Percentiles rank a stretch among this genome's conserved stretches.
phyloP scores from a whole-genome alignment of 2,797 vertebrate genomes.

The Gymnodraco acuticeps region DNA sequence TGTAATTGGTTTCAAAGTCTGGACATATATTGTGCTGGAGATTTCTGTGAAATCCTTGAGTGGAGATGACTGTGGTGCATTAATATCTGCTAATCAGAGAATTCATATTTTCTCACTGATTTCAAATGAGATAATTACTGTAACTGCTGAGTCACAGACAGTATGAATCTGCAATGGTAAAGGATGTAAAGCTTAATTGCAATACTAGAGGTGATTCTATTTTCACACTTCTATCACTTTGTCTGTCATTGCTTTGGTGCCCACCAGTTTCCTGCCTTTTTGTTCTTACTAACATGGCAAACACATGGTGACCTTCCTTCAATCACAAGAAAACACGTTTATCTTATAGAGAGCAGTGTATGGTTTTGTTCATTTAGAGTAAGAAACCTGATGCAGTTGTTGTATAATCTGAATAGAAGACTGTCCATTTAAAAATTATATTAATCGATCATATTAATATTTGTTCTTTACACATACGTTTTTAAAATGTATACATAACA shows the following conservation, averaged over 20 bases:
- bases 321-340: not conserved
- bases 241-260: not conserved
- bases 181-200: not conserved
- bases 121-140: conserved; percentile 55
- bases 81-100: conserved; percentile 58
- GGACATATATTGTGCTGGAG: conserved; percentile 29
- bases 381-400: not conserved
- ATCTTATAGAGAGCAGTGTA: not conserved
- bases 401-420: not conserved
- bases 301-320: not conserved
- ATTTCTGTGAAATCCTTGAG: conserved; percentile 40
- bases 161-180: conserved; percentile 1
- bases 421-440: not conserved
- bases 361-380: not conserved
- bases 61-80: conserved; percentile 45
- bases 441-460: not conserved
- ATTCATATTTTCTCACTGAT: conserved; percentile 34
- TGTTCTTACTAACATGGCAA: not conserved
- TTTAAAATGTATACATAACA: not conserved
- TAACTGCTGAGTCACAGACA: conserved; percentile 24
- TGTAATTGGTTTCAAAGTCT: conserved; percentile 21
- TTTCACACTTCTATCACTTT: not conserved
- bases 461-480: not conserved
- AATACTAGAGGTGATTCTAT: not conserved
- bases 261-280: not conserved